Evolutionary conservation across 2,888 invertebrate species (phyloP), one percentile per base, ranked within the genome.

Genomic region (Leptinotarsa peninsularis): DNA sequence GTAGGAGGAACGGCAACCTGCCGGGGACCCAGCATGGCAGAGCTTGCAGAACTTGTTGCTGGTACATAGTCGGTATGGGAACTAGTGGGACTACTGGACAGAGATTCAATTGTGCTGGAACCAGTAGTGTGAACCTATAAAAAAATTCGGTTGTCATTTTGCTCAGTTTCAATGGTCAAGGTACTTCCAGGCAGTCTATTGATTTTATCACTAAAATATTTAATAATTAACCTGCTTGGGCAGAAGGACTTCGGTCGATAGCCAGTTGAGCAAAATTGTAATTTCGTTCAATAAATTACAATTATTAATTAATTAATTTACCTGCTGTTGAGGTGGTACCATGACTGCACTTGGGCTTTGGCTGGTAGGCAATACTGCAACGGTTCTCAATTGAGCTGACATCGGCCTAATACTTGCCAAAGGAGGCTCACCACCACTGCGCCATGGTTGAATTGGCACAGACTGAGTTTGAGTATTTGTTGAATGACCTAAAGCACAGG

Each of bases 351-450:
- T 90, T 4, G 88, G 88, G 76, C 87, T 90, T 74, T 93, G 93
- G 71, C 93, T 94, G 63, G 95, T 95, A 0, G 96, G 96, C 67
- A 95, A 90, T 72, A 96, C 95, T 43, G 88, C 88, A 4, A 87
- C 88, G 81, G 93, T 94, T 73, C 93, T 89, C 54, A 92, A 90
- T 70, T 93, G 93, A 71, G 93, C 92, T 2, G 94, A 94, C 92
- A 98, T 96, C 0, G 98, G 98, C 52, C 97, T 91, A 83, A 98
- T 98, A 82, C 97, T 97, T 23, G 98, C 98, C 78, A 97, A 90
- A 0, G 95, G 97, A 0, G 97, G 96, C 86, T 95, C 95, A 5
- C 94, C 92, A 3, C 93, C 93, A 77, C 86, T 88, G 23, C 94
- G 91, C 87, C 94, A 92, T 27, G 92, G 91, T n/a, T 90, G 91